Evolutionary conservation across 1,140 invertebrate species (phyloP).

Genomic region (Microplitis mediator): DNA sequence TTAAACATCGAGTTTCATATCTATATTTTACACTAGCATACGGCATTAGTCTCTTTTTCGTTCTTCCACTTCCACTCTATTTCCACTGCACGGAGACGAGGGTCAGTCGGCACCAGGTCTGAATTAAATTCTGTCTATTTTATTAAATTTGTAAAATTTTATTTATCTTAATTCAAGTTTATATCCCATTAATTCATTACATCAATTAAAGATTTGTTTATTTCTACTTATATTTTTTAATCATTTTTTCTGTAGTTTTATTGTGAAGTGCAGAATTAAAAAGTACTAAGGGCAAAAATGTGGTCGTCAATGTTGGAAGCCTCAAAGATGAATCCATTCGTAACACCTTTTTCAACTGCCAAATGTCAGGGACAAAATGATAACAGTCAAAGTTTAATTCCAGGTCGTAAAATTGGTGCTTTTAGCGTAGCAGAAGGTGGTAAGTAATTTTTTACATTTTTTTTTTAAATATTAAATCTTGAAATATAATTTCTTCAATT

Average conservation of each 20-base stretch:
- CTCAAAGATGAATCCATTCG: slow-evolving; percentile 77
- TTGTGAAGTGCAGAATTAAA: slow-evolving; percentile 31
- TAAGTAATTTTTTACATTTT: slow-evolving; percentile 42
- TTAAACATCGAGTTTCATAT: not conserved
- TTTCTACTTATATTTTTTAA: slow-evolving; percentile 8
- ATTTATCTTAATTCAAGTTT: not conserved
- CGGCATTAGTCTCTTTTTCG: slow-evolving; percentile 4
- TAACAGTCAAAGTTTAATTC: slow-evolving; percentile 59
- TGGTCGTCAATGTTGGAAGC: slow-evolving; percentile 75
- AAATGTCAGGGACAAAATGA: slow-evolving; percentile 64
- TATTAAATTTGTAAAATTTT: not conserved
- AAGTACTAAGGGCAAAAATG: slow-evolving; percentile 61
- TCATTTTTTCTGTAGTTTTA: not conserved
- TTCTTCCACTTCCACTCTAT: slow-evolving; percentile 40
- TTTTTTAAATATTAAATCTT: not conserved
- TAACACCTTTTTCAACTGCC: slow-evolving; percentile 68
- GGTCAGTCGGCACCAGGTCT: slow-evolving; percentile 32
- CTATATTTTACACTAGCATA: not conserved
- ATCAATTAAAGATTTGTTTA: slow-evolving; percentile 10
- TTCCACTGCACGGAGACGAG: slow-evolving; percentile 37
- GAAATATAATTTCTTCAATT: slow-evolving; percentile 20
- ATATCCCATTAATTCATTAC: slow-evolving; percentile 9
- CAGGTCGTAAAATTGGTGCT: slow-evolving; percentile 66
- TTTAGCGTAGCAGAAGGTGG: slow-evolving; percentile 63
- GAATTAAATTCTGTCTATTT: slow-evolving; percentile 16